phyloP scores from a whole-genome alignment of 2,888 invertebrate species.

The Lordiphosa fenestrarum region DNA sequence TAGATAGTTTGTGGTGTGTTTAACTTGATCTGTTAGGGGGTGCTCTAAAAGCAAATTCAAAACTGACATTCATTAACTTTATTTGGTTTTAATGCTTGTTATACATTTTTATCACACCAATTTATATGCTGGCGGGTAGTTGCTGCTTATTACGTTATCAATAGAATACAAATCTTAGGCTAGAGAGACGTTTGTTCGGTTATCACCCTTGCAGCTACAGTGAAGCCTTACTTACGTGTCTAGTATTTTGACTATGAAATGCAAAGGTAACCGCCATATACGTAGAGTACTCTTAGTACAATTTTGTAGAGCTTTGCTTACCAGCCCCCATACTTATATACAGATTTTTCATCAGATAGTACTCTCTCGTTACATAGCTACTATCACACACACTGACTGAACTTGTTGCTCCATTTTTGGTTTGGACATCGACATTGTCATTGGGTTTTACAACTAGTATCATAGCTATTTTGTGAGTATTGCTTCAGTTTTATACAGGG shows the following conservation, averaged over 20 bases:
- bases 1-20: slow-evolving; percentile 15
- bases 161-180: slow-evolving; percentile 47
- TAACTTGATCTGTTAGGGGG: slow-evolving; percentile 7
- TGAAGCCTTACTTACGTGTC: slow-evolving; percentile 67
- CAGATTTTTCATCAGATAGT: slow-evolving; percentile 28
- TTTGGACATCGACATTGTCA: slow-evolving; percentile 24
- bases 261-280: slow-evolving; percentile 49
- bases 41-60: slow-evolving; percentile 60
- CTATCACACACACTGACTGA: slow-evolving; percentile 67
- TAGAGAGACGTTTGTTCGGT: slow-evolving; percentile 29
- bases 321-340: slow-evolving; percentile 18
- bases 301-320: slow-evolving; percentile 9
- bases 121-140: slow-evolving; percentile 78
- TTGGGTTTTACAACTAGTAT: slow-evolving; percentile 72
- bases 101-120: slow-evolving; percentile 77
- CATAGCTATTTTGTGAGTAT: slow-evolving; percentile 79
- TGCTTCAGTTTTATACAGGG: slow-evolving; percentile 76
- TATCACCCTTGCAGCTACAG: slow-evolving; percentile 72
- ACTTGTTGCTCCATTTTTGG: slow-evolving; percentile 32
- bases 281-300: slow-evolving; percentile 34
- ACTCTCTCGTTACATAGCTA: slow-evolving; percentile 62
- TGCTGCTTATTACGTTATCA: slow-evolving; percentile 58
- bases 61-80: slow-evolving; percentile 46
- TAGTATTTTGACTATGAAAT: slow-evolving; percentile 50
- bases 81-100: slow-evolving; percentile 41